Percentiles rank a stretch among this genome's conserved stretches.
These are phyloP conservation scores for Yponomeuta sedellus DNA, from an alignment of 2,888 invertebrate genomes.

Conservation along the genomic window DNA sequence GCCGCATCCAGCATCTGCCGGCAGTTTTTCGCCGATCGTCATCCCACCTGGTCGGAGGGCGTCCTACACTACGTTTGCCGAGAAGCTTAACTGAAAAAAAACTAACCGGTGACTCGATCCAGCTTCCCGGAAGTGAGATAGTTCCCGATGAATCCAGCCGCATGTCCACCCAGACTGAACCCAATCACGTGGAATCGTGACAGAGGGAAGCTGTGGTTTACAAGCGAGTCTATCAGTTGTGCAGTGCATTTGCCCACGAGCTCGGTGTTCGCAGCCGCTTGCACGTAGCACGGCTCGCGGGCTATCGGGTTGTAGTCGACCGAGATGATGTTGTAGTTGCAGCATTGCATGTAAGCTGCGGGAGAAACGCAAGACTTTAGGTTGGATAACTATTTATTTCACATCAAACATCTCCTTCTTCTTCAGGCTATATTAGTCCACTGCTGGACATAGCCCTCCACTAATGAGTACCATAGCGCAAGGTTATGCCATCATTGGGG, in stretches of 20 bases:
- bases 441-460: too few relatives aligned
- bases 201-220: slow-evolving; percentile 54
- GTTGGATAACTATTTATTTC: too few relatives aligned
- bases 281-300: slow-evolving; percentile 75
- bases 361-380: background rate
- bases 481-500: too few relatives aligned
- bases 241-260: slow-evolving; percentile 78
- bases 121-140: slow-evolving; percentile 60
- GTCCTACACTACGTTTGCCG: too few relatives aligned
- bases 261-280: slow-evolving; percentile 75
- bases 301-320: slow-evolving; percentile 79
- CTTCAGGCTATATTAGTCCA: too few relatives aligned
- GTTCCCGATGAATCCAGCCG: slow-evolving; percentile 70
- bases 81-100: too few relatives aligned
- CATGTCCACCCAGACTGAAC: slow-evolving; percentile 80
- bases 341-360: slow-evolving; percentile 69
- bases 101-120: slow-evolving; percentile 72
- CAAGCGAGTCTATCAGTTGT: slow-evolving; percentile 72
- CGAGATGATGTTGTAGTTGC: slow-evolving; percentile 77
- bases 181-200: slow-evolving; percentile 77
- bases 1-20: too few relatives aligned
- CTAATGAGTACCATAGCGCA: too few relatives aligned
- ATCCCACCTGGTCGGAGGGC: too few relatives aligned
- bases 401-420: too few relatives aligned
- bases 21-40: too few relatives aligned